Evolutionary conservation across 2,888 invertebrate species (phyloP), one percentile per base, ranked within the genome.

Genomic region (Nebria brevicollis): DNA sequence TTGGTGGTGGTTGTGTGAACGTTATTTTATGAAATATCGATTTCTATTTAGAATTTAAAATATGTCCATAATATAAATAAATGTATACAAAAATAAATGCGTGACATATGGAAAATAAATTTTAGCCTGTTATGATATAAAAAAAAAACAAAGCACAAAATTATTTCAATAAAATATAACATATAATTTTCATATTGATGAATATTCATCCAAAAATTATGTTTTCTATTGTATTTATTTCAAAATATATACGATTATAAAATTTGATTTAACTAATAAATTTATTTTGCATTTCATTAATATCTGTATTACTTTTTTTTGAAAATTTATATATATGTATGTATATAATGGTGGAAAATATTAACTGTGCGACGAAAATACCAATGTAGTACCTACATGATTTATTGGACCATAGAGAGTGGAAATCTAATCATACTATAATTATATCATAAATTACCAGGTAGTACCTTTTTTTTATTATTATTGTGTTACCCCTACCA

Each of bases 381-480:
- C 54, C 8, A 54, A 54, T 54, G 13, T 54, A 54, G 13, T 54
- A 54, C 4, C 34, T 2, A 34, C 54, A 54, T 54, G 54, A 54
- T 54, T 68, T 25, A 78, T 66, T 64, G 73, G 41, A 73, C 66
- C 72, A 72, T 66, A 66, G 74, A 78, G 74, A 74, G 66, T 34
- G 66, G 65, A 54, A 54, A 73, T 80, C 80, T 75, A 80, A 80
- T 75, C 80, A 80, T 75, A 80, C 80, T 70, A 77, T 80, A 80
- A 80, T 80, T 80, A 80, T 75, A 80, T 80, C 75, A 75, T 79
- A 80, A 80, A 80, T 80, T 80, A 80, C 65, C 74, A 54, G 64
- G 80, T 80, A 75, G 73, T 73, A 73, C 72, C 20, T 77, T 78
- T 78, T 73, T 66, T 78, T 66, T 66, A 72, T 34, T 73, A 34